Evolutionary conservation across 2,113 vertebrate genomes (phyloP), one percentile per base, ranked within the genome.

Genomic region (Ciconia maguari): DNA sequence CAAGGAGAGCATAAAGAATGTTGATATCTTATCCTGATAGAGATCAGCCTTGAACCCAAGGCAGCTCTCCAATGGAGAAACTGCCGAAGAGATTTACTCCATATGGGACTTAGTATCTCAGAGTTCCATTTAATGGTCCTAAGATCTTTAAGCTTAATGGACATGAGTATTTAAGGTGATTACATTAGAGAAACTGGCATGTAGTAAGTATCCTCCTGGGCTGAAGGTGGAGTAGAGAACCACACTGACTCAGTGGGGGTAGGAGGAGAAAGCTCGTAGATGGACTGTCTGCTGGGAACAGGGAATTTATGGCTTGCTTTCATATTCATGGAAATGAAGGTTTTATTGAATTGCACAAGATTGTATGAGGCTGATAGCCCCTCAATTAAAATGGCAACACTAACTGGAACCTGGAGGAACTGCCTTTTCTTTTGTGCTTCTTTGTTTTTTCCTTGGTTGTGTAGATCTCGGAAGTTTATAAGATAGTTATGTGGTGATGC

Each of bases 121-220:
- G 89, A 94, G 83, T 81, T 96, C 55, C 57, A 76, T 95, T 97
- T 95, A 95, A 95, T 60, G 82, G 79, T 75, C 72, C 79, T 76
- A 46, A 90, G 87, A 94, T 93, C 60, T 93, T 96, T 92, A 94
- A 87, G 83, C 81, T 93, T 96, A 88, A 93, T 96, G 87, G 89
- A 66, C 44, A 9, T 57, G n/a, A 61, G 72, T 94, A 44, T 93
- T 95, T 94, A 93, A 92, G 84, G 64, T 89, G 94, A 93, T 93
- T 93, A 60, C 1, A 5, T 91, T 96, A 74, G 72, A 75, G 89
- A 93, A 96, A 66, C 62, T 71, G 85, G 69, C n/a, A 64, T 22
- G 32, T 60, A 68, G 36, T 81, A 62, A 94, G 69, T 55, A 27
- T 89, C 60, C 68, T 84, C 54, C 75, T 86, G 88, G 83, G 80